These are phyloP conservation scores for Amblyopsis rosae DNA, from an alignment of 2,113 vertebrate species.

Conservation along the genomic window DNA sequence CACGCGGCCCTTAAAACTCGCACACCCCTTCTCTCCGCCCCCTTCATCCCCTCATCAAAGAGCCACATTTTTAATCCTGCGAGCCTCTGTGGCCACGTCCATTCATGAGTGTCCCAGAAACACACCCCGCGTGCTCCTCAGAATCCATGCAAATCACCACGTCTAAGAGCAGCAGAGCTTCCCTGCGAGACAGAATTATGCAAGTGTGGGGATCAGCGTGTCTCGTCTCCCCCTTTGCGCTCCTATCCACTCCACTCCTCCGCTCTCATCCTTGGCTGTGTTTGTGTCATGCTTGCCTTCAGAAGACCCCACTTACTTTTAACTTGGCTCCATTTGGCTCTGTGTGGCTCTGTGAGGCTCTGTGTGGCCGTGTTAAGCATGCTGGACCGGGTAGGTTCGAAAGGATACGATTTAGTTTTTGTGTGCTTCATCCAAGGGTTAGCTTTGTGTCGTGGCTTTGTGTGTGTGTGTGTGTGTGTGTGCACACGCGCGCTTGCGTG, in stretches of 20 bases:
- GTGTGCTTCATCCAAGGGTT: conserved; percentile 27
- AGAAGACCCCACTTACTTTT: conserved; percentile 52
- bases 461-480: not conserved
- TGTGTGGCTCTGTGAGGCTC: conserved; percentile 11
- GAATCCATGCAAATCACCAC: conserved; percentile 73
- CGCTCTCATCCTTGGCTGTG: conserved; percentile 51
- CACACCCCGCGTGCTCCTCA: conserved; percentile 65
- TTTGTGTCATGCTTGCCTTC: conserved; percentile 63
- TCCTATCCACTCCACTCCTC: conserved; percentile 6
- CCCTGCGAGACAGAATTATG: conserved; percentile 66
- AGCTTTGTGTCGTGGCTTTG: conserved; percentile 27
- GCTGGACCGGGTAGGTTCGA: conserved; percentile 28
- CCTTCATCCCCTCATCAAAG: conserved; percentile 71
- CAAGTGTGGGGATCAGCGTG: conserved; percentile 49
- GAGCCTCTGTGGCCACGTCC: conserved; percentile 66
- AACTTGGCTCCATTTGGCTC: conserved; percentile 53
- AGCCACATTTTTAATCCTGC: conserved; percentile 61
- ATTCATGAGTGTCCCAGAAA: conserved; percentile 72
- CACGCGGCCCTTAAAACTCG: conserved; percentile 31
- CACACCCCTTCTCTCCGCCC: conserved; percentile 45
- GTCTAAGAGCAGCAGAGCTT: conserved; percentile 69
- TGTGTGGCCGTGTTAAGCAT: conserved; percentile 40
- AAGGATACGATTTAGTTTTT: conserved; percentile 32
- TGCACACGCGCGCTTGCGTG: not conserved
- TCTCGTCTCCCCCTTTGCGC: not conserved